Evolutionary conservation across 2,797 vertebrate species (phyloP).

Genomic region (Pseudopleuronectes americanus): DNA sequence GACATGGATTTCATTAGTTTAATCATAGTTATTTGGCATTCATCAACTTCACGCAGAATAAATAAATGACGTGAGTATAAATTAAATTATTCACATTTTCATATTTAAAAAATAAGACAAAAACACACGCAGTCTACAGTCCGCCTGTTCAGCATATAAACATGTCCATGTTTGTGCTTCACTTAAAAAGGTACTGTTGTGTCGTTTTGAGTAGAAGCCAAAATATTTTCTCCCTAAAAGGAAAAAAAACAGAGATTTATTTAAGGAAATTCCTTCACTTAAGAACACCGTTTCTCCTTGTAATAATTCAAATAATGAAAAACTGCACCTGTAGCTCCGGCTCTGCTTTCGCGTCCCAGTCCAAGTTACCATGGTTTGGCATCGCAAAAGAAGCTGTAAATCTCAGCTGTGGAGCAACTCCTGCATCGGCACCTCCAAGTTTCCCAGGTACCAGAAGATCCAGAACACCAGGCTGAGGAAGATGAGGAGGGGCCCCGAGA

Average conservation of each 20-base stretch:
- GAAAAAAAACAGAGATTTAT: neutral
- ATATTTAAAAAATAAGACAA: no score
- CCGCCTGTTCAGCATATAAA: no score
- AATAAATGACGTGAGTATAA: no score
- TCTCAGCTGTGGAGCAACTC: slow-evolving; percentile 54
- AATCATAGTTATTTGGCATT: neutral
- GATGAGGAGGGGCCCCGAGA: slow-evolving; percentile 79
- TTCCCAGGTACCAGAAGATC: slow-evolving; percentile 87
- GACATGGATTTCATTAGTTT: neutral
- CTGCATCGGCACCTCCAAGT: slow-evolving; percentile 75
- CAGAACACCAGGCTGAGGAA: slow-evolving; percentile 87
- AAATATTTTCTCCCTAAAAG: neutral
- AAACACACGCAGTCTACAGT: no score
- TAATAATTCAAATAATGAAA: neutral
- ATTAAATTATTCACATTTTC: no score
- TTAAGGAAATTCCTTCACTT: neutral
- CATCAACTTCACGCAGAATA: neutral
- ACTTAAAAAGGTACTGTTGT: neutral
- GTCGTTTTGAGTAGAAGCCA: neutral
- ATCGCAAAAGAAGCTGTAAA: neutral
- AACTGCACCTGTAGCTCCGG: slow-evolving; percentile 12
- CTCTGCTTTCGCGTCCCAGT: neutral
- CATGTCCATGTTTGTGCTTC: neutral
- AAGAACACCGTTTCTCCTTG: neutral
- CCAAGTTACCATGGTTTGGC: neutral